These are phyloP conservation scores for Cyrtonyx montezumae DNA, from an alignment of 2,113 vertebrate genomes.

Conservation along the genomic window DNA sequence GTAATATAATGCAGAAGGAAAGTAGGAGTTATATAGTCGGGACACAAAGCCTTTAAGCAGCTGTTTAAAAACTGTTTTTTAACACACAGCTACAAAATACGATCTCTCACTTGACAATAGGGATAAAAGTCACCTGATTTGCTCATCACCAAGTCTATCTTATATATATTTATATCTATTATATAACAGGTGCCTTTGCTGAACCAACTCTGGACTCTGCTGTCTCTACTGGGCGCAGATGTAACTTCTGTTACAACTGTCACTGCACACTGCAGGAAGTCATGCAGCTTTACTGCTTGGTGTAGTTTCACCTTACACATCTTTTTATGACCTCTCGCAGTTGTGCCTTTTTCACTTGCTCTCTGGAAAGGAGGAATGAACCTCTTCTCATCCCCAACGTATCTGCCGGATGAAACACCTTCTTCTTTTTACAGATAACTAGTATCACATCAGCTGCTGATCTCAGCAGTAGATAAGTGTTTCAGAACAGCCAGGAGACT, in stretches of 20 bases:
- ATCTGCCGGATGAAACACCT: background rate
- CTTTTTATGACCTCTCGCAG: background rate
- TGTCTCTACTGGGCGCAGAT: background rate
- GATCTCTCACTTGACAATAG: fast-evolving
- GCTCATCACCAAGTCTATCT: background rate
- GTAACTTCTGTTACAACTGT: fast-evolving
- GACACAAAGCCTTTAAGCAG: background rate
- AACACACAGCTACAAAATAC: fast-evolving
- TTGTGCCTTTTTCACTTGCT: background rate
- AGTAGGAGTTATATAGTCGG: background rate
- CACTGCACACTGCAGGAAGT: fast-evolving
- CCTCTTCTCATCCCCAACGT: background rate
- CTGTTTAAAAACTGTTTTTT: background rate
- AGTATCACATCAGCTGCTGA: background rate
- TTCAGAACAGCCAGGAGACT: background rate
- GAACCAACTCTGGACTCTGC: background rate
- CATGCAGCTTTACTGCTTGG: background rate
- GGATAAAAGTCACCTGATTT: background rate
- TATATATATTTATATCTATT: too few relatives aligned
- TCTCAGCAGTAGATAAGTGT: background rate
- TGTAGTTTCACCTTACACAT: background rate
- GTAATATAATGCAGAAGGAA: background rate
- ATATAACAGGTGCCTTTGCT: background rate
- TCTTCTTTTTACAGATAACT: background rate
- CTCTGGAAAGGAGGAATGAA: background rate